Percentiles rank a stretch among this genome's conserved stretches.
phyloP scores from a whole-genome alignment of 2,797 vertebrate genomes.

The Phylloscopus collybita region DNA sequence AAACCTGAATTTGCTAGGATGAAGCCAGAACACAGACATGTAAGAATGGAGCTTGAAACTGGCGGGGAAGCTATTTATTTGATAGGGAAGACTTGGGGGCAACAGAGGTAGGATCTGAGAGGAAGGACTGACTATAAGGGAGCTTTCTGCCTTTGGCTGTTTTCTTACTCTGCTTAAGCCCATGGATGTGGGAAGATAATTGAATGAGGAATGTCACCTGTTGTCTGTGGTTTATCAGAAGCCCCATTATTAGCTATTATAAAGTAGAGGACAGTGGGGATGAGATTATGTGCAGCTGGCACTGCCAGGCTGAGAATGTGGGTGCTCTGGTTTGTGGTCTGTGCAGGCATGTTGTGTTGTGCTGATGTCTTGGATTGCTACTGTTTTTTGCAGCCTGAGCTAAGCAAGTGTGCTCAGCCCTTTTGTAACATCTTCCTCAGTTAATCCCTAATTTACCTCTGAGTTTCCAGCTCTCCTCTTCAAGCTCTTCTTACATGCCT shows the following conservation, averaged over 20 bases:
- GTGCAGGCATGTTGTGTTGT: background rate
- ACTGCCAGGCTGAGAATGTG: background rate
- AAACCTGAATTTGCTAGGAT: background rate
- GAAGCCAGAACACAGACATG: background rate
- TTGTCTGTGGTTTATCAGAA: background rate
- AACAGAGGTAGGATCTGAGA: background rate
- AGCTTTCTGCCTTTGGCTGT: background rate
- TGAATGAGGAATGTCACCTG: background rate
- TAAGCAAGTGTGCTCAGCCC: background rate
- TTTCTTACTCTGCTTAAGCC: background rate
- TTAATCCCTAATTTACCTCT: background rate
- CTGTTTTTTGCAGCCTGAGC: background rate
- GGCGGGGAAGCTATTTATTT: background rate
- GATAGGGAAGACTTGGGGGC: background rate
- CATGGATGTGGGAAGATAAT: background rate
- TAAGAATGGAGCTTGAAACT: background rate
- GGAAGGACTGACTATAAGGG: background rate
- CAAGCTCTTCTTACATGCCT: background rate
- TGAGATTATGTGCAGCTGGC: background rate
- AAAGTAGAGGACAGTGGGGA: background rate
- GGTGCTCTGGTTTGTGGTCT: background rate
- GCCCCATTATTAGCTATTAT: background rate
- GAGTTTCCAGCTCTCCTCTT: background rate
- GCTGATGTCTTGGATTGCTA: background rate
- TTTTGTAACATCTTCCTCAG: background rate